Base-by-base conservation (phyloP, 2,888 invertebrate genomes). In the Macaria notata region DNA sequence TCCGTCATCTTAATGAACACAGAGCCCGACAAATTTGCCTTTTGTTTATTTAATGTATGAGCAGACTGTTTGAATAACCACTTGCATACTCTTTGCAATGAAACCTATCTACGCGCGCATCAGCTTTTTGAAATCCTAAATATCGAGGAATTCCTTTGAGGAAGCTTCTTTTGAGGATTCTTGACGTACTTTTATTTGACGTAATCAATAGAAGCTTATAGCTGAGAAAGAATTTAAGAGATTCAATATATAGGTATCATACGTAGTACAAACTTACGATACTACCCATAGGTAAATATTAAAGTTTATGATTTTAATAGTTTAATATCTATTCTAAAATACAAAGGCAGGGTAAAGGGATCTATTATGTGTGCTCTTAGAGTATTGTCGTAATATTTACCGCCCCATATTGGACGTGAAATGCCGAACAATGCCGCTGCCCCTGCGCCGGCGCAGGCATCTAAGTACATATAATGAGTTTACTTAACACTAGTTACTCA, bases 331-430 rank as follows among this genome's bases (percentile, higher is more conserved):
- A 49, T 43, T 49, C 49, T 36, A 36, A 36, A 36, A 36, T 7
- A 36, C 33, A 7, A 4, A 19, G 5, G 7, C 33, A 36, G 0
- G 33, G 5, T 7, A 36, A 36, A 36, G 7, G 5, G 46, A 53
- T 41, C 36, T 53, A 42, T 53, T 31, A 39, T 47, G 41, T 19
- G 75, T 76, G 80, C 79, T 83, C 84, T 85, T 85, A 79, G 77
- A 80, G 81, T 79, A 79, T 87, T 85, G 89, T 89, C 83, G 88
- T 88, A 88, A 89, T 88, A 87, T 91, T 89, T 87, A 90, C 84
- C 83, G 85, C 81, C 80, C 84, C 79, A 86, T 83, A 89, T 88
- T 87, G 84, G 81, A 88, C 79, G 83, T 85, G 83, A 88, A 88
- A 87, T 88, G 82, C 78, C 81, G 81, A 90, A 91, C 90, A 89